Percentiles rank a stretch among this genome's conserved stretches.
Evolutionary conservation across 2,797 vertebrate genomes (phyloP).

Genomic region (Setipinna tenuifilis): DNA sequence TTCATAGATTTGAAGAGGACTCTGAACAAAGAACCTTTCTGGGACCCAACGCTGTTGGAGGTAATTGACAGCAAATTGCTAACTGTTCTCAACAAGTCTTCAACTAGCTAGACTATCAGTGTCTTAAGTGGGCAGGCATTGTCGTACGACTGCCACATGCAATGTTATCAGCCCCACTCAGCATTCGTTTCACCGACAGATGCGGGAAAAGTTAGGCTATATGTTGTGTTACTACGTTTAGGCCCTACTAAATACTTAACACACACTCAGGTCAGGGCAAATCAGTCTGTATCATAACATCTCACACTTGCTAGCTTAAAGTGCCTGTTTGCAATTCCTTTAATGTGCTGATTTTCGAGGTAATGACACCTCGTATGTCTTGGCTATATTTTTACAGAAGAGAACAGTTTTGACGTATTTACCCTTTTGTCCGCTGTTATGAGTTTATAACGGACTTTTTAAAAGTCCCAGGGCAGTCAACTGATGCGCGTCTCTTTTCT

Average conservation of each 20-base stretch:
- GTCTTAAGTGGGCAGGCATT: not conserved
- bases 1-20: not conserved
- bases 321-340: not conserved
- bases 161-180: not conserved
- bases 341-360: not conserved
- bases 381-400: too few relatives aligned
- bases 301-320: not conserved
- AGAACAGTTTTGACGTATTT: too few relatives aligned
- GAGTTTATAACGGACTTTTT: too few relatives aligned
- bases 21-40: slow-evolving; percentile 9
- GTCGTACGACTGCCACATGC: too few relatives aligned
- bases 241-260: not conserved
- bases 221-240: not conserved
- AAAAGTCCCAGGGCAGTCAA: too few relatives aligned
- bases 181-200: not conserved
- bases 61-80: slow-evolving; percentile 5
- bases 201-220: not conserved
- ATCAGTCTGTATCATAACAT: not conserved
- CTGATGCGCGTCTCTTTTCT: too few relatives aligned
- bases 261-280: not conserved
- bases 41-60: not conserved
- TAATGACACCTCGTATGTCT: not conserved
- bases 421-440: too few relatives aligned
- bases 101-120: not conserved
- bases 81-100: slow-evolving; percentile 17